A percentile compares a stretch with the other conserved stretches of the same genome.
These are phyloP conservation scores for Ctenopoma kingsleyae DNA, from an alignment of 2,797 vertebrate species.

Conservation along the genomic window DNA sequence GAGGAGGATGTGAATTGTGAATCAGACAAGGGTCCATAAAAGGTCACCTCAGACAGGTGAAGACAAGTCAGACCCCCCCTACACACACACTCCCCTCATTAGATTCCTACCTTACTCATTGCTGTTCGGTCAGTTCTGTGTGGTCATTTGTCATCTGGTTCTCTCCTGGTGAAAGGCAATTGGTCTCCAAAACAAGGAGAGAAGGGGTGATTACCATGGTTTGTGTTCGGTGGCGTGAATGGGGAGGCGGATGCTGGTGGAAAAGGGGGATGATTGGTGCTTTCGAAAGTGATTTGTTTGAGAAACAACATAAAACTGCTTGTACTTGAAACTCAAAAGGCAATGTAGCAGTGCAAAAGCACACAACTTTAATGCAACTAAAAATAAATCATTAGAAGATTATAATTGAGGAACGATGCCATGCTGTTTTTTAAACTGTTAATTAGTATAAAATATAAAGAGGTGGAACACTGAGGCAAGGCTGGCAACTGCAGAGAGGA, in stretches of 20 bases:
- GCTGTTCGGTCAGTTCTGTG: conserved; percentile 49
- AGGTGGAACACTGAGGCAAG: conserved; percentile 41
- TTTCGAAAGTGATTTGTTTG: conserved; percentile 74
- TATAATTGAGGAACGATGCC: conserved; percentile 16
- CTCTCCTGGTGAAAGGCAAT: conserved; percentile 70
- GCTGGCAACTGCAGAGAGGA: conserved; percentile 54
- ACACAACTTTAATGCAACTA: conserved; percentile 14
- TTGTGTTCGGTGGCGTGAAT: conserved; percentile 68
- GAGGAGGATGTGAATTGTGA: conserved; percentile 55
- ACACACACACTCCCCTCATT: conserved; percentile 19
- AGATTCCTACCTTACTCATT: conserved; percentile 34
- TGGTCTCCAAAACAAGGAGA: conserved; percentile 48
- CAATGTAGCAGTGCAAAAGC: conserved; percentile 24
- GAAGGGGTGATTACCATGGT: conserved; percentile 67
- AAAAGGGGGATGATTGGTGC: conserved; percentile 68
- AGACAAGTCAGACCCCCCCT: conserved; percentile 40
- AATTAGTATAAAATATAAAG: conserved; percentile 50
- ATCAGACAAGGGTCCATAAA: conserved; percentile 51
- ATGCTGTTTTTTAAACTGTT: conserved; percentile 31
- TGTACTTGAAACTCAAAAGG: conserved; percentile 45
- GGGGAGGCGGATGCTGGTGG: conserved; percentile 48
- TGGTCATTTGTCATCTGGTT: conserved; percentile 74
- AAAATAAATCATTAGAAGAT: conserved; percentile 42
- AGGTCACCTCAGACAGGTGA: conserved; percentile 74
- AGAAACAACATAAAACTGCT: conserved; percentile 56